Base-by-base conservation (phyloP, 1,140 invertebrate genomes). In the Drosophila pectinifera region DNA sequence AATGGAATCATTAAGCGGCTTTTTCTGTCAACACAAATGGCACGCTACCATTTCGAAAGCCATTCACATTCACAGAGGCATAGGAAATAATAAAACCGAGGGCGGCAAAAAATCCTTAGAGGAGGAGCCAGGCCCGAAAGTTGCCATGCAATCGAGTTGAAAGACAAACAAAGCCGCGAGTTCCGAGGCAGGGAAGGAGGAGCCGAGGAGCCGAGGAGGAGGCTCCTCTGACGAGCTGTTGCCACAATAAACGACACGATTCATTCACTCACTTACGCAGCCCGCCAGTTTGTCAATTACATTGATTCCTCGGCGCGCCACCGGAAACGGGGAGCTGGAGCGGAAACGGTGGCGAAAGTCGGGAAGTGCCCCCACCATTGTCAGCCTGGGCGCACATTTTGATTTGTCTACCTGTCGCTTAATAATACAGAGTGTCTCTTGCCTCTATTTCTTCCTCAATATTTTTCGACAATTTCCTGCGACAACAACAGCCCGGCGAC, bases 1-100 rank as follows among this genome's bases (percentile, higher is more conserved):
- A 83, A 83, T 84, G 77, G 85, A 84, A 84, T 84, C 80, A 84
- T 84, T 84, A 85, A 85, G 77, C 81, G 65, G 65, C 76, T 57
- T 85, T 84, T 84, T 69, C 81, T 84, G 80, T 84, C 80, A 84
- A 77, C 81, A 70, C 34, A 85, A 84, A 77, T 85, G 81, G 81
- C 80, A 85, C 77, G 81, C 76, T 80, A 85, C 76, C 81, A 77
- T 84, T 84, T 80, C 80, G 42, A 84, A 84, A 77, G 73, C 76
- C 76, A 84, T 70, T 84, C 80, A 49, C 62, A 73, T 67, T 83
- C 78, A 64, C 31, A 36, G 31, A 20, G 74, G 56, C 65, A 73
- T 64, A 70, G 80, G 76, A 73, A 84, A 83, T 84, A 85, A 85
- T 85, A 73, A 74, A 80, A 84, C 77, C 64, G 56, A 46, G 57